Evolutionary conservation across 2,797 vertebrate species (phyloP), one percentile per base, ranked within the genome.

Genomic region (Varecia variegata): DNA sequence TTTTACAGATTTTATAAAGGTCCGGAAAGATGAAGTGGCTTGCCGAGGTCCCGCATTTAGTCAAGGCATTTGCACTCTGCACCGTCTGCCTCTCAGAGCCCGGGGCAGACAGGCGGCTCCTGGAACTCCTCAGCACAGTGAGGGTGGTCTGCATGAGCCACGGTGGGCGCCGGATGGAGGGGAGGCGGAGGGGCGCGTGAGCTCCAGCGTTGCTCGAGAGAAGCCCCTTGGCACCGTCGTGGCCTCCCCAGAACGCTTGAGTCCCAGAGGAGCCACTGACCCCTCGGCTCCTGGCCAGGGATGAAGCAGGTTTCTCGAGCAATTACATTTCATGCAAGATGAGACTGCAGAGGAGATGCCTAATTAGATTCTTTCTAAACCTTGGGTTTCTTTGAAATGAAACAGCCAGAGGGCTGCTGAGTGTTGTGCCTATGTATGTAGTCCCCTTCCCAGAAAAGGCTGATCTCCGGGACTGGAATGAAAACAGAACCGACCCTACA

Each of bases 301-400:
- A 76, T 11, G 73, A 97, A 96, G 97, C 97, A 98, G 87, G 93
- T 97, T 98, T 97, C 98, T 86, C 3, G 56, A 97, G 96, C 97
- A 98, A 98, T 98, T 98, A 97, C 95, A 97, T 96, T 97, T 98
- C 97, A 96, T 95, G 96, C 94, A 65, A 97, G 94, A 96, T 97
- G 97, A 98, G 97, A 97, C 96, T 62, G 90, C 71, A 86, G 56
- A 97, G 97, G 96, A 93, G 97, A 96, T 92, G 90, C 96, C 95
- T 98, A 98, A 98, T 98, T 98, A 97, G 97, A 97, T 94, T 97
- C 95, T 98, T 94, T 97, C 96, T 95, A 93, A 98, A 91, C 50
- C 94, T 96, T 77, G 84, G 94, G 88, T 97, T 98, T 96, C 97
- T 98, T 96, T 97, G 94, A 98, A 96, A 98, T 95, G 93, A 96